A percentile compares a stretch with the other conserved stretches of the same genome.
Conservation (phyloP, 2,888 invertebrate genomes). For the Strigamia crassipes region DNA sequence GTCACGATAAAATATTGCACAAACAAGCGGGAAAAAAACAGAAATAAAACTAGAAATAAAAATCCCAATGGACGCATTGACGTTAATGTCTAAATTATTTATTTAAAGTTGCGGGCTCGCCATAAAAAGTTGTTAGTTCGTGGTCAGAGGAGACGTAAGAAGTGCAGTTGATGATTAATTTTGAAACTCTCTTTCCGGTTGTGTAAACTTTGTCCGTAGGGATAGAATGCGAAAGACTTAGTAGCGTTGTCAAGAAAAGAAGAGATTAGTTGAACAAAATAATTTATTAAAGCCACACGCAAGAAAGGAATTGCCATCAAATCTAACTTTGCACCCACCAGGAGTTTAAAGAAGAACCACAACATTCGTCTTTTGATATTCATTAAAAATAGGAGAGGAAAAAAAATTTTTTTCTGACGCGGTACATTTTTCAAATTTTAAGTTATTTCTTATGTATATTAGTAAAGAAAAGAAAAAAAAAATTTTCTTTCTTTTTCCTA, state of each 20-base stretch:
- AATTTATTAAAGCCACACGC: slow-evolving; percentile 10
- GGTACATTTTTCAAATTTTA: neutral
- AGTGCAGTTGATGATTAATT: slow-evolving; percentile 1
- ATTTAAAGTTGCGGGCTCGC: neutral
- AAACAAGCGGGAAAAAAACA: neutral
- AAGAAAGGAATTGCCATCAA: slow-evolving; percentile 4
- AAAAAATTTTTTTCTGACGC: neutral
- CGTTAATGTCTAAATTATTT: slow-evolving; percentile 2
- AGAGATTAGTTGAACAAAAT: slow-evolving; percentile 10
- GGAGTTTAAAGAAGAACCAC: neutral
- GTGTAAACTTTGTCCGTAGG: slow-evolving; percentile 4
- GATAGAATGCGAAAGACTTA: slow-evolving; percentile 3
- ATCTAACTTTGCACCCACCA: slow-evolving; percentile 10
- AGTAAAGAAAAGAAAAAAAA: neutral
- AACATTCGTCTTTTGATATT: neutral
- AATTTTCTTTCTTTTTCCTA: neutral
- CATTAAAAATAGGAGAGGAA: neutral
- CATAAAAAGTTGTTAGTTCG: neutral
- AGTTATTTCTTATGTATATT: neutral
- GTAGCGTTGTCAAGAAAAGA: slow-evolving; percentile 4
- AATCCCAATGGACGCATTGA: neutral
- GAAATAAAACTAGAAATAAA: neutral
- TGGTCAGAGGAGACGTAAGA: neutral
- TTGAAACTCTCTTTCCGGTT: slow-evolving; percentile 10
- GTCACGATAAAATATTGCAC: neutral